A percentile compares a stretch with the other conserved stretches of the same genome.
Conservation (phyloP, 2,797 vertebrate genomes). For the Aeoliscus strigatus region DNA sequence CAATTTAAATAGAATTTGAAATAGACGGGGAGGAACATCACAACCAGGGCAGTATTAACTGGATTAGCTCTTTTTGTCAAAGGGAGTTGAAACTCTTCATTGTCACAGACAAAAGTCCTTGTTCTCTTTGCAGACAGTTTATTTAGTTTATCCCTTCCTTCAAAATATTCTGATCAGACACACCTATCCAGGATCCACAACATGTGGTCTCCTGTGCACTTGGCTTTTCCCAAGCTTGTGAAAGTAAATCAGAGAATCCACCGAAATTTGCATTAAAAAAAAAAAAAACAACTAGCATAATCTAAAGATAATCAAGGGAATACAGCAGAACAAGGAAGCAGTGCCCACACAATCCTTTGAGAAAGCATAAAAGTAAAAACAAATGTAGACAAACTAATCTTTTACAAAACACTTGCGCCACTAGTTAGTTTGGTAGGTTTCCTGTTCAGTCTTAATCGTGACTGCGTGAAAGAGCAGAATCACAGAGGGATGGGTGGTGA, state of each 20-base stretch:
- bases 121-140: conserved; percentile 9
- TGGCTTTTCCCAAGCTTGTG: no score
- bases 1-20: conserved; percentile 10
- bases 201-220: not conserved
- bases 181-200: conserved; percentile 8
- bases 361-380: conserved; percentile 58
- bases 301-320: conserved; percentile 24
- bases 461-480: conserved; percentile 42
- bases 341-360: conserved; percentile 44
- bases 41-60: conserved; percentile 38
- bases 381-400: conserved; percentile 55
- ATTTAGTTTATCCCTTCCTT: no score
- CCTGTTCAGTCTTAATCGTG: conserved; percentile 49
- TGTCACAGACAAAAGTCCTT: no score
- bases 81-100: conserved; percentile 5
- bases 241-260: no score
- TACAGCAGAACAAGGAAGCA: conserved; percentile 49
- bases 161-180: not conserved
- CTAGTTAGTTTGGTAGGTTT: conserved; percentile 58
- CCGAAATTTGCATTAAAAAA: conserved; percentile 47
- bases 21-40: conserved; percentile 6
- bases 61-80: conserved; percentile 14
- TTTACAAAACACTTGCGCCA: conserved; percentile 61
- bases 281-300: conserved; percentile 16
- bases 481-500: conserved; percentile 50